A percentile compares a stretch with the other conserved stretches of the same genome.
phyloP scores from a whole-genome alignment of 2,797 vertebrate genomes.

The Aldrovandia affinis region DNA sequence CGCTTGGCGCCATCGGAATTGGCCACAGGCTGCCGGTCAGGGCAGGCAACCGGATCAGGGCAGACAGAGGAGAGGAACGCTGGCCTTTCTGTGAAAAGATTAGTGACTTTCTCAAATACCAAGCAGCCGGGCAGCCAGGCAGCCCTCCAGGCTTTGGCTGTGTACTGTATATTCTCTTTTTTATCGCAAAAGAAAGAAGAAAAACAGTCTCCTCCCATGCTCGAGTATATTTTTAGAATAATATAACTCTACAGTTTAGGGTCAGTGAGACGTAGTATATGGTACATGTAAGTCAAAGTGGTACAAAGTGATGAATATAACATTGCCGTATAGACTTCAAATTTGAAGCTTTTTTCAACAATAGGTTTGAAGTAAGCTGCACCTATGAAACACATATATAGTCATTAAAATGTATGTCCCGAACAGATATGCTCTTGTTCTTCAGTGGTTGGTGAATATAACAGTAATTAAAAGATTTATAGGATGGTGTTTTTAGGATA shows the following conservation, averaged over 20 bases:
- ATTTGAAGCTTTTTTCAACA: neutral
- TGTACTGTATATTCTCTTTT: constrained; percentile 72
- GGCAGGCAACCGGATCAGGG: constrained; percentile 61
- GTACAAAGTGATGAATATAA: neutral
- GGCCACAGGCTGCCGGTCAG: constrained; percentile 72
- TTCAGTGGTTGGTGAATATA: neutral
- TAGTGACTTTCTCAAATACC: constrained; percentile 69
- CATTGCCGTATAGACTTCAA: neutral
- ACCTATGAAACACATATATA: neutral
- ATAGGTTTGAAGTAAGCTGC: neutral
- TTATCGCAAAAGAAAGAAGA: constrained; percentile 61
- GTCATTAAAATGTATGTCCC: neutral
- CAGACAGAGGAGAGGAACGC: constrained; percentile 72
- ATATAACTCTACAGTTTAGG: constrained; percentile 38
- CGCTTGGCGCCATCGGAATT: constrained; percentile 78
- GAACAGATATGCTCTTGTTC: neutral
- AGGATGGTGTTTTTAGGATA: neutral
- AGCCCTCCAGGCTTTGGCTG: constrained; percentile 63
- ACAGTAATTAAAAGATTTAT: neutral
- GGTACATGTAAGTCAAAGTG: constrained; percentile 8
- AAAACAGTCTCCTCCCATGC: constrained; percentile 61
- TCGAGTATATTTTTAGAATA: constrained; percentile 58
- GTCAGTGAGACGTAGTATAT: neutral
- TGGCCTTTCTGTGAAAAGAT: constrained; percentile 49
- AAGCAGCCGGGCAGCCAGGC: constrained; percentile 59